Evolutionary conservation across 2,888 invertebrate species (phyloP).

Genomic region (Ochropleura plecta): DNA sequence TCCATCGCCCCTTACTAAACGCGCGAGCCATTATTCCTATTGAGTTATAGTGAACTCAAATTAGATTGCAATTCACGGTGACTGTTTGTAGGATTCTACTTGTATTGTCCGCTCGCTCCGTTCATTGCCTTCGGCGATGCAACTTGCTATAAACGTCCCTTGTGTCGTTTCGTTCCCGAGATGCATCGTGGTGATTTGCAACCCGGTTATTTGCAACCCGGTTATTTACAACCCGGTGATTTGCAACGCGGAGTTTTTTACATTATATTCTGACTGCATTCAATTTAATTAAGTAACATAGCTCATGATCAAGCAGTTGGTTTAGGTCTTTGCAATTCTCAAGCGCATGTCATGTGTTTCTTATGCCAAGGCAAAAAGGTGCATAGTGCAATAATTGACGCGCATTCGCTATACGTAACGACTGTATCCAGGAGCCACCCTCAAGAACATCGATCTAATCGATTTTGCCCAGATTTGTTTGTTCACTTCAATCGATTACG

Average conservation of each 20-base stretch:
- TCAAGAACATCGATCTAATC: conserved; percentile 70
- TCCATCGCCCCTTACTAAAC: conserved; percentile 44
- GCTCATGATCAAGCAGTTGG: neutral
- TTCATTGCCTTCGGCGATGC: neutral
- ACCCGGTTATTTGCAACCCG: no score
- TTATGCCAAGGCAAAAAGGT: neutral
- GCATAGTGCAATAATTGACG: neutral
- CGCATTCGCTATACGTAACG: neutral
- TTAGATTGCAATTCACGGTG: conserved; percentile 60
- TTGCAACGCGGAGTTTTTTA: no score
- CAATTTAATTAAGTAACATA: no score
- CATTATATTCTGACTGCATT: no score
- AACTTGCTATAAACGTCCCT: neutral
- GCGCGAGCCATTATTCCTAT: conserved; percentile 58
- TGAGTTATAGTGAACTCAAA: conserved; percentile 62
- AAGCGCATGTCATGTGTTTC: neutral
- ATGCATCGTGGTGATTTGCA: no score
- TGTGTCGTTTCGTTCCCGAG: no score
- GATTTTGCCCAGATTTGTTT: conserved; percentile 78
- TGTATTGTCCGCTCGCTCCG: conserved; percentile 18
- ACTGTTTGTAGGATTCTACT: conserved; percentile 48
- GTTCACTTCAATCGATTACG: conserved; percentile 80
- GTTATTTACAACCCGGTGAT: no score
- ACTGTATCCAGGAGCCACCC: conserved; percentile 63
- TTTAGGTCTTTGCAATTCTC: neutral